Conservation (phyloP, 23 tunicate species). For the Clavelina lepadiformis region DNA sequence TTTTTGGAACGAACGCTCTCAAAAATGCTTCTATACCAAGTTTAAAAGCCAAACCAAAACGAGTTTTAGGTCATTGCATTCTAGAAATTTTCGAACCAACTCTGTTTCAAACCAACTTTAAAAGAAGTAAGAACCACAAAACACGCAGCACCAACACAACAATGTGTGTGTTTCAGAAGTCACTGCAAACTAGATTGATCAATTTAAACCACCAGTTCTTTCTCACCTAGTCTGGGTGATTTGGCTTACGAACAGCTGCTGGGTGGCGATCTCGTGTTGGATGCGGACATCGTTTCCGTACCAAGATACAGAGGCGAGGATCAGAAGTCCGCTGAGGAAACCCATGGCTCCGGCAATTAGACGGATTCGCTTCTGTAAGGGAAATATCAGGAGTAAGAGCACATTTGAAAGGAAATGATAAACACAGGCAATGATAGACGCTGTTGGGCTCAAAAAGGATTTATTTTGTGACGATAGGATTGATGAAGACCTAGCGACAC, state of each 20-base stretch:
- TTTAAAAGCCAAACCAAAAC: neutral
- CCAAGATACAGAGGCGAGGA: conserved; percentile 81
- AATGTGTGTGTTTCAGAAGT: too few relatives aligned
- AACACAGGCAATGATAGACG: too few relatives aligned
- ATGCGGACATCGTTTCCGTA: conserved; percentile 65
- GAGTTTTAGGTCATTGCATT: neutral
- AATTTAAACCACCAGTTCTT: too few relatives aligned
- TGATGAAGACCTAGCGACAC: too few relatives aligned
- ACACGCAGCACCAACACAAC: too few relatives aligned
- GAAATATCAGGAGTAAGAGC: too few relatives aligned
- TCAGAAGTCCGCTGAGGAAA: conserved; percentile 34
- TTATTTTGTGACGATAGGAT: too few relatives aligned
- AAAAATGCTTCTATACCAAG: neutral
- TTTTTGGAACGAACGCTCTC: neutral
- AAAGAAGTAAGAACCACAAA: too few relatives aligned
- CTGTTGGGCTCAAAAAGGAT: too few relatives aligned
- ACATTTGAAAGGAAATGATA: too few relatives aligned
- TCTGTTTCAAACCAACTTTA: neutral
- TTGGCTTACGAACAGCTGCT: conserved; percentile 7
- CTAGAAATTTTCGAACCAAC: neutral
- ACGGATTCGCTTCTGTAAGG: conserved; percentile 61
- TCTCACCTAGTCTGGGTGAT: too few relatives aligned
- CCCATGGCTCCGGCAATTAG: conserved; percentile 43
- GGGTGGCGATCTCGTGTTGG: conserved; percentile 54
- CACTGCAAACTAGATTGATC: too few relatives aligned